Conservation (phyloP, 2,797 vertebrate species). For the Oreochromis mossambicus region DNA sequence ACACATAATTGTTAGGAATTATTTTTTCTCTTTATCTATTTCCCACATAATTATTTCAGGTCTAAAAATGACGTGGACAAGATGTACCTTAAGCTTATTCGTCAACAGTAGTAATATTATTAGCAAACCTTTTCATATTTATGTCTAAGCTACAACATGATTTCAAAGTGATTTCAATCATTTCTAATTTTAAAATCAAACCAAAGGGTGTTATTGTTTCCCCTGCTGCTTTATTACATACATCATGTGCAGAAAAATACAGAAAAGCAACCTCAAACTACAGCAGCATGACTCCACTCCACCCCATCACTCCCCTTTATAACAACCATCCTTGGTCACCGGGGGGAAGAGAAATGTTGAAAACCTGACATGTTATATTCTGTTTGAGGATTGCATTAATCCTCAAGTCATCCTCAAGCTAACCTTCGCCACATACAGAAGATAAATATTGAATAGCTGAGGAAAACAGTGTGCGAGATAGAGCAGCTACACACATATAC, state of each 20-base stretch:
- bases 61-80: neutral
- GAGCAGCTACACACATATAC: neutral
- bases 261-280: neutral
- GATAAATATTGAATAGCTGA: conserved; percentile 50
- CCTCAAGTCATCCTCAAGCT: conserved; percentile 43
- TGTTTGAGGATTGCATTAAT: conserved; percentile 64
- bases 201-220: neutral
- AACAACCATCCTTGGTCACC: conserved; percentile 35
- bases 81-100: neutral
- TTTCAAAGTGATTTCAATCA: neutral
- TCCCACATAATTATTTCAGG: neutral
- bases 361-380: conserved; percentile 65
- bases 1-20: neutral
- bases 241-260: neutral
- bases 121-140: neutral
- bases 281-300: neutral
- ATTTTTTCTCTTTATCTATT: neutral
- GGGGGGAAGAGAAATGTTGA: conserved; percentile 25
- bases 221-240: neutral
- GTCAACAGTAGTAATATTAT: neutral
- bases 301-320: conserved; percentile 7
- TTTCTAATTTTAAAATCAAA: neutral
- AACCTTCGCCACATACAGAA: conserved; percentile 9
- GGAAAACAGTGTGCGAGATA: neutral
- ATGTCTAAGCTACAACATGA: neutral